Evolutionary conservation across 2,797 vertebrate species (phyloP).

Genomic region (Sebastes hubbsi): DNA sequence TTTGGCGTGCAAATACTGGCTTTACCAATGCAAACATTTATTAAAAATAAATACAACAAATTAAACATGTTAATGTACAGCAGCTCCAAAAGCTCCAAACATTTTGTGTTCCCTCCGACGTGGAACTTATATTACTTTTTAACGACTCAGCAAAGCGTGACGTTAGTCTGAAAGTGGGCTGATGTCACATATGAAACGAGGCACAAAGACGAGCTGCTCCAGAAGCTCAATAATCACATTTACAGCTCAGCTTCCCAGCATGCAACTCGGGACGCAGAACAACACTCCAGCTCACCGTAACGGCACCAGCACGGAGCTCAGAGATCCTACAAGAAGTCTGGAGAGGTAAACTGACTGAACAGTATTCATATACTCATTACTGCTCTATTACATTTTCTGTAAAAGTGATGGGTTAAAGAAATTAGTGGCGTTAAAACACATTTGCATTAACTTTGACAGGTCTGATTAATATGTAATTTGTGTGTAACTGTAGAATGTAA

Average conservation of each 20-base stretch:
- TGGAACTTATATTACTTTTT: neutral
- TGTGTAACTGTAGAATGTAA: neutral
- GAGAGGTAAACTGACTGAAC: neutral
- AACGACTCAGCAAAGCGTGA: neutral
- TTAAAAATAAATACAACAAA: slow-evolving; percentile 18
- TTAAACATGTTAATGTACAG: neutral
- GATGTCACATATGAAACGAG: slow-evolving; percentile 16
- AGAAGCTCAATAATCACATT: neutral
- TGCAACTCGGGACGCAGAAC: slow-evolving; percentile 4
- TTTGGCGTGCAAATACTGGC: slow-evolving; percentile 36
- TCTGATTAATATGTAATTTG: neutral
- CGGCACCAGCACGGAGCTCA: neutral
- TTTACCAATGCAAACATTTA: neutral
- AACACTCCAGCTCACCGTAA: neutral
- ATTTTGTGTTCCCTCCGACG: neutral
- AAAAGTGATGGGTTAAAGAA: neutral
- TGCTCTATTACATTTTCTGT: neutral
- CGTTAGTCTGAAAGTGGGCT: slow-evolving; percentile 3
- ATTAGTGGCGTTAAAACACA: too few species aligned
- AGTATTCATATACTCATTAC: neutral
- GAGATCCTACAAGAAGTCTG: neutral
- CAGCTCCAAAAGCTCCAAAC: neutral
- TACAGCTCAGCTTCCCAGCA: slow-evolving; percentile 23
- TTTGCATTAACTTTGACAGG: too few species aligned
- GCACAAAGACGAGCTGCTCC: slow-evolving; percentile 28